Evolutionary conservation across 53 echinoderm and acorn worm species (phyloP).

Genomic region (Glandiceps talaboti): DNA sequence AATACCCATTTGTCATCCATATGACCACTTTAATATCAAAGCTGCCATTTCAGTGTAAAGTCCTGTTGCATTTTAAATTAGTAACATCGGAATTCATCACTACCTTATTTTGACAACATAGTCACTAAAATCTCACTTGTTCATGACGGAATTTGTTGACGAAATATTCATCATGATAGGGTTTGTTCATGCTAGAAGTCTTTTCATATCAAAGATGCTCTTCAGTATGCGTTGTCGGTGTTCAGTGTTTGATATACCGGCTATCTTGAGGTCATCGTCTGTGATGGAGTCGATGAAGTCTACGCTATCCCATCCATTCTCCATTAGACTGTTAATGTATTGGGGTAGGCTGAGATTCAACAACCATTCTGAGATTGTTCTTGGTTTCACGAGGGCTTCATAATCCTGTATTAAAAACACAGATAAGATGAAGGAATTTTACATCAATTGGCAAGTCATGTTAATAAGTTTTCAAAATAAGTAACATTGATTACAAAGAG

Average conservation of each 20-base stretch:
- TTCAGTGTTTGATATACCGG: slow-evolving; percentile 19
- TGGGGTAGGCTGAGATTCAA: slow-evolving; percentile 78
- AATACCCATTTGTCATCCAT: too few species aligned
- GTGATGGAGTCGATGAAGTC: slow-evolving; percentile 51
- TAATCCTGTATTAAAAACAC: slow-evolving; percentile 49
- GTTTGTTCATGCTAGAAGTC: not conserved
- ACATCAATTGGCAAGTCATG: too few species aligned
- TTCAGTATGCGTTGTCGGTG: slow-evolving; percentile 68
- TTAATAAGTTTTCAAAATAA: too few species aligned
- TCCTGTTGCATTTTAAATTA: too few species aligned
- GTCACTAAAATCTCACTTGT: too few species aligned
- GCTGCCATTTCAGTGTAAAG: too few species aligned
- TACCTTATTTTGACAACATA: too few species aligned
- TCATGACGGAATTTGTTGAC: too few species aligned
- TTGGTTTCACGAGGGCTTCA: slow-evolving; percentile 52
- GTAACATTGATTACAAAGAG: too few species aligned
- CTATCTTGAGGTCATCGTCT: slow-evolving; percentile 46
- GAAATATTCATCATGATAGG: too few species aligned
- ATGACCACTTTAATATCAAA: too few species aligned
- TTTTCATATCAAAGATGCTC: slow-evolving; percentile 45
- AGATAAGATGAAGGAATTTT: not conserved
- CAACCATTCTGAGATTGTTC: slow-evolving; percentile 80
- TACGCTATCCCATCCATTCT: slow-evolving; percentile 88
- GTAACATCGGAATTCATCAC: too few species aligned
- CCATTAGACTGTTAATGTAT: slow-evolving; percentile 67